phyloP scores from a whole-genome alignment of 2,113 vertebrate genomes.

The Megatriorchis doriae region DNA sequence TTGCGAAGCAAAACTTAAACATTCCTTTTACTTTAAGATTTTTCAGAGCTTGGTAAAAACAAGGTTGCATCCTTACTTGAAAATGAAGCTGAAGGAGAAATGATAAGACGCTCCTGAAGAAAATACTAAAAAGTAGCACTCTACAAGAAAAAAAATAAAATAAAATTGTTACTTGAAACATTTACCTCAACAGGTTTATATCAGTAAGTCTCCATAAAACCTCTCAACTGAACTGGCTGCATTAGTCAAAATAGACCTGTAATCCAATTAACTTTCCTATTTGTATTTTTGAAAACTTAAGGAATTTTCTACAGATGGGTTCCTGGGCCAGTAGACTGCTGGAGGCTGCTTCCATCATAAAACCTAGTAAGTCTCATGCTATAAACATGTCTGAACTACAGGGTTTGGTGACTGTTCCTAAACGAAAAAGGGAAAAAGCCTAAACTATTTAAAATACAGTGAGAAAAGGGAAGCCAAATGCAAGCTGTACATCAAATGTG shows the following conservation, averaged over 20 bases:
- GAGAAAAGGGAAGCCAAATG: background rate
- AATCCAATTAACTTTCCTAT: background rate
- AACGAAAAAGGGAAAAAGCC: background rate
- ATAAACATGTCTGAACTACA: background rate
- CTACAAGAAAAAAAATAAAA: background rate
- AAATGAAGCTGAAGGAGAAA: background rate
- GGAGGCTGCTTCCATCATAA: background rate
- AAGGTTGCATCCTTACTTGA: background rate
- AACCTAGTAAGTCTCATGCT: background rate
- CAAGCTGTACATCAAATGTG: constrained; percentile 6
- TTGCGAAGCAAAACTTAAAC: background rate
- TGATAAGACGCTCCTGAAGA: background rate
- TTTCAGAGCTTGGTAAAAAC: background rate
- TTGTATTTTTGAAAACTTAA: background rate
- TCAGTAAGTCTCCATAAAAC: background rate
- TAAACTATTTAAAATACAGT: background rate
- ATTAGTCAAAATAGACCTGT: background rate
- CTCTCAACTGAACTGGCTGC: background rate
- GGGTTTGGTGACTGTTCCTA: background rate
- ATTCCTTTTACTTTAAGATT: background rate
- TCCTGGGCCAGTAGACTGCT: background rate
- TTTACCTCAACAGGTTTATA: background rate
- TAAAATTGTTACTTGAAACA: background rate
- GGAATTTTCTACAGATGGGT: background rate
- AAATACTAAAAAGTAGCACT: background rate